These are phyloP conservation scores for Takifugu flavidus DNA, from an alignment of 2,113 vertebrate genomes.

Conservation along the genomic window DNA sequence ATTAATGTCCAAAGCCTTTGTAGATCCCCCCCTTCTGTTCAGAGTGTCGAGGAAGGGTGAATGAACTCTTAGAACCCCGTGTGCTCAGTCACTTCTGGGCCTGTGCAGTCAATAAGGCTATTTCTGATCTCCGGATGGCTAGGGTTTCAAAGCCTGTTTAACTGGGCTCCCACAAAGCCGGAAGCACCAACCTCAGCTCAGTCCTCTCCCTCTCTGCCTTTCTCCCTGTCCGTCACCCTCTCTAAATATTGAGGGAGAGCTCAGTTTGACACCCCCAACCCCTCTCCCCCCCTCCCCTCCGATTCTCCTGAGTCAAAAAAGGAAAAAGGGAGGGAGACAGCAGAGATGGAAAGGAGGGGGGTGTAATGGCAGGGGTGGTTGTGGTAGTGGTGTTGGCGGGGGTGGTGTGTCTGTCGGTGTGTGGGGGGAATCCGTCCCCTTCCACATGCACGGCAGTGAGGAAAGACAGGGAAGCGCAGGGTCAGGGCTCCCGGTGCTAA, in stretches of 20 bases:
- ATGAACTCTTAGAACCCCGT: constrained; percentile 57
- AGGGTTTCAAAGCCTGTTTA: constrained; percentile 78
- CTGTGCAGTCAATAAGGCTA: constrained; percentile 73
- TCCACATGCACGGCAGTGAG: constrained; percentile 64
- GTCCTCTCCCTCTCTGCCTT: constrained; percentile 51
- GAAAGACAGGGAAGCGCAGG: constrained; percentile 75
- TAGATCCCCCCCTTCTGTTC: constrained; percentile 30
- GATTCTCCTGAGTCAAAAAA: constrained; percentile 29
- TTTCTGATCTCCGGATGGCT: constrained; percentile 76
- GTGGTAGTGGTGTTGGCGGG: no score
- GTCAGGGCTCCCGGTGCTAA: constrained; percentile 76
- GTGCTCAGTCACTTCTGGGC: constrained; percentile 65
- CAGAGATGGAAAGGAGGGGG: no score
- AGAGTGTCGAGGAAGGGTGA: constrained; percentile 39
- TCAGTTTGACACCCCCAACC: constrained; percentile 54
- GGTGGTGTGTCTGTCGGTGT: no score
- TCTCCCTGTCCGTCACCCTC: constrained; percentile 48
- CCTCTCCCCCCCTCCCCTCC: no score
- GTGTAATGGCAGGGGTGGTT: no score
- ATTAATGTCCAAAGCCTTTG: constrained; percentile 52
- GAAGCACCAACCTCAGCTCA: constrained; percentile 61
- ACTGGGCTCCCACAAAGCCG: constrained; percentile 73
- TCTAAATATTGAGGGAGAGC: constrained; percentile 68
- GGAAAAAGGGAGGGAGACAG: background rate
- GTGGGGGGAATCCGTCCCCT: constrained; percentile 28